Conservation (phyloP, 2,113 vertebrate genomes). For the Corydoras maculifer region DNA sequence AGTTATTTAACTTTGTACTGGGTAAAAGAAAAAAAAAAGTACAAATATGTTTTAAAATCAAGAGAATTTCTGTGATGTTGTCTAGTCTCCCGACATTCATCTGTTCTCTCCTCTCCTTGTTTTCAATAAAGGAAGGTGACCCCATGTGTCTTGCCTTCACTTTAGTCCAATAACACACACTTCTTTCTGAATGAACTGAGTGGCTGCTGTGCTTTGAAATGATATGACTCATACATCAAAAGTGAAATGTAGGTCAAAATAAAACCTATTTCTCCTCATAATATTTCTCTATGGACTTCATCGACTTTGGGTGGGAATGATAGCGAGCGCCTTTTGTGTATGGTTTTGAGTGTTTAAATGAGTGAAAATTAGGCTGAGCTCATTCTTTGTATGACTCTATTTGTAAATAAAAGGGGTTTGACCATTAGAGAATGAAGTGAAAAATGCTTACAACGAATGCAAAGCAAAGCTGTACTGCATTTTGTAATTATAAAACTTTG, state of each 20-base stretch:
- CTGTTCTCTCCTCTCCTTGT: not conserved
- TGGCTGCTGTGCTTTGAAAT: not conserved
- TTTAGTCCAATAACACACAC: conserved; percentile 4
- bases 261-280: conserved; percentile 5
- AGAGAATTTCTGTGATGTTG: not conserved
- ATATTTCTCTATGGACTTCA: not conserved
- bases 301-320: not conserved
- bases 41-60: too few species aligned
- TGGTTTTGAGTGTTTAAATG: not conserved
- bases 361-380: not conserved
- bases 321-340: not conserved
- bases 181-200: not conserved
- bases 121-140: conserved; percentile 6
- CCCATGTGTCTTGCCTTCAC: not conserved
- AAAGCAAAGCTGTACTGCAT: too few species aligned
- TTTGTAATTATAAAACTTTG: too few species aligned
- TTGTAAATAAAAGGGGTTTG: too few species aligned
- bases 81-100: not conserved
- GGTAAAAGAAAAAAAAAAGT: too few species aligned
- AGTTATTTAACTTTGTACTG: too few species aligned
- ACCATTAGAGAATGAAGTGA: too few species aligned
- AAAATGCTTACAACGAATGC: too few species aligned
- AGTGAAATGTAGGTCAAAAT: conserved; percentile 36
- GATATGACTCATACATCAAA: conserved; percentile 19
- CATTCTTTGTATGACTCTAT: not conserved